A percentile compares a stretch with the other conserved stretches of the same genome.
Evolutionary conservation across 2,888 invertebrate species (phyloP).

Genomic region (Eulithis prunata): DNA sequence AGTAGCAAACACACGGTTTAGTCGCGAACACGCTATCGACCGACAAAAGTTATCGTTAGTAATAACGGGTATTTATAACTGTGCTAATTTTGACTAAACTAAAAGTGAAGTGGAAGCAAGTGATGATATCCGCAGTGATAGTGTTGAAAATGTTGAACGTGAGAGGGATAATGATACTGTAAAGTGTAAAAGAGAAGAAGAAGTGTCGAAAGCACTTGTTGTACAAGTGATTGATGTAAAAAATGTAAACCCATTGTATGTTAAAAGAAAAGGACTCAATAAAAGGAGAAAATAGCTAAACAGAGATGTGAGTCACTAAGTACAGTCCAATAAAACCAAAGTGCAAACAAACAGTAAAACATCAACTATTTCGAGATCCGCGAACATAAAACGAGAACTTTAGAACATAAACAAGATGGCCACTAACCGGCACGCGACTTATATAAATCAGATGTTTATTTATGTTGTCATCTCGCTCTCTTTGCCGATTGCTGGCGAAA

Average conservation of each 20-base stretch:
- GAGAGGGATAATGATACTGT: constrained; percentile 6
- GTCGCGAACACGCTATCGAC: constrained; percentile 59
- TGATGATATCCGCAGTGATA: not conserved
- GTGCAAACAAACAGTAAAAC: constrained; percentile 73
- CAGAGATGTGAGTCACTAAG: constrained; percentile 58
- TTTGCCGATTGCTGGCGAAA: constrained; percentile 72
- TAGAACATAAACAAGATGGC: constrained; percentile 78
- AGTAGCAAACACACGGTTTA: constrained; percentile 65
- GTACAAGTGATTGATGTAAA: constrained; percentile 15
- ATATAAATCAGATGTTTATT: constrained; percentile 81
- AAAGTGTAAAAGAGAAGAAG: constrained; percentile 2
- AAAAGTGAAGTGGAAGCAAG: constrained; percentile 7
- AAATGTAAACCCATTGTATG: constrained; percentile 13
- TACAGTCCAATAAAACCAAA: constrained; percentile 61
- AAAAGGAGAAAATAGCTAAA: constrained; percentile 41
- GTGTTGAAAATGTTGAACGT: not conserved
- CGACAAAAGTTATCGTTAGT: constrained; percentile 40
- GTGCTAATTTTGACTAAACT: constrained; percentile 22
- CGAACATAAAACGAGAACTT: constrained; percentile 65
- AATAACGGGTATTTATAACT: constrained; percentile 31
- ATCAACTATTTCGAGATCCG: constrained; percentile 67
- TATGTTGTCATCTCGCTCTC: constrained; percentile 77
- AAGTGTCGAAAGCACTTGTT: too few species aligned
- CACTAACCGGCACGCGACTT: constrained; percentile 74
- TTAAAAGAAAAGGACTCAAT: constrained; percentile 21